Evolutionary conservation across 2,113 vertebrate species (phyloP).

Genomic region (Acanthisitta chloris): DNA sequence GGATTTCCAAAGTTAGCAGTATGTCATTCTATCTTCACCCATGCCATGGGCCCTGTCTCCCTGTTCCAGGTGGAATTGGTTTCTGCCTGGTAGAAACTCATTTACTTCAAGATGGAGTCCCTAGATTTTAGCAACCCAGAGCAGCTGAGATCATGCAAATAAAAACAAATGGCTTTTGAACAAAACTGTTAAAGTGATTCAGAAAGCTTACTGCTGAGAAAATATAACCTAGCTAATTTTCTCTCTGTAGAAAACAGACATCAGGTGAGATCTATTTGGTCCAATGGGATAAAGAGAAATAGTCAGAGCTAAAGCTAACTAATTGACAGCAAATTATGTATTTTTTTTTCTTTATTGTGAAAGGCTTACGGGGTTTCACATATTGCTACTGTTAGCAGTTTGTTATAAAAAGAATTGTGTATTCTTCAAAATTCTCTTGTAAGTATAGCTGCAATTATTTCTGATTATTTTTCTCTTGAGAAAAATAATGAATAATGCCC

Average conservation of each 20-base stretch:
- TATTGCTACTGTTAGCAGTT: neutral
- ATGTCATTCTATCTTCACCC: conserved; percentile 43
- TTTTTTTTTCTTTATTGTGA: neutral
- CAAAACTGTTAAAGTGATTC: neutral
- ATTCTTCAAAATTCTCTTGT: neutral
- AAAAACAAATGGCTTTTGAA: neutral
- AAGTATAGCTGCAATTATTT: neutral
- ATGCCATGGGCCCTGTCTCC: neutral
- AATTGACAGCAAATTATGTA: neutral
- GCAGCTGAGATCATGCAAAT: neutral
- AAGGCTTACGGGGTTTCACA: neutral
- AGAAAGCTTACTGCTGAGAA: neutral
- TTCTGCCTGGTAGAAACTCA: conserved; percentile 14
- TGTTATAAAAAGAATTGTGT: neutral
- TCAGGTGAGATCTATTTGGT: neutral
- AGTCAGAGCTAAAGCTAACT: neutral
- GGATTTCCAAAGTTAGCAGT: conserved; percentile 58
- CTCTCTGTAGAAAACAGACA: neutral
- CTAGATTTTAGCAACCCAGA: conserved; percentile 12
- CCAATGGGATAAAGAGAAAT: neutral
- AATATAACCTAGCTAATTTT: neutral
- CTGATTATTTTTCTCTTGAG: neutral
- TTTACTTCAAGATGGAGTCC: conserved; percentile 2
- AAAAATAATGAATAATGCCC: neutral
- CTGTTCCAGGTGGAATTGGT: conserved; percentile 24